phyloP scores from a whole-genome alignment of 2,113 vertebrate genomes.

The Paracanthobrama guichenoti region DNA sequence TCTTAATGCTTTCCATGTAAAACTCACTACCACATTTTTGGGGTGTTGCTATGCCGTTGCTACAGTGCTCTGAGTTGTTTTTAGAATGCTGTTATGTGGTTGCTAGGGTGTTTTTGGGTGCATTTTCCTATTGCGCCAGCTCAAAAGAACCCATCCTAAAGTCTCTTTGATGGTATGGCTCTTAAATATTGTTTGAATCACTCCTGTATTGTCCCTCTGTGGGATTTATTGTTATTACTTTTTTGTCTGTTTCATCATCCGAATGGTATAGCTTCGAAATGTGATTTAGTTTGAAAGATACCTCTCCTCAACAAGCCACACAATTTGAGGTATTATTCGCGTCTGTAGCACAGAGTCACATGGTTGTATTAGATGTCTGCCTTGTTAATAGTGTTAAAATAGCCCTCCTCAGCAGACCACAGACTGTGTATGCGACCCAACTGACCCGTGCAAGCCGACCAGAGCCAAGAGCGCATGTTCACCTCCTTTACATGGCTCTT shows the following conservation, averaged over 20 bases:
- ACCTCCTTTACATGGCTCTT: slow-evolving; percentile 61
- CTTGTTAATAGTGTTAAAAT: slow-evolving; percentile 40
- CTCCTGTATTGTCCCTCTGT: not conserved
- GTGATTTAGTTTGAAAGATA: not conserved
- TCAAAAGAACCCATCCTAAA: not conserved
- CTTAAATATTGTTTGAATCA: not conserved
- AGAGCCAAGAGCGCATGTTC: slow-evolving; percentile 52
- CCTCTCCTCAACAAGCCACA: not conserved
- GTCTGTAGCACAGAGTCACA: not conserved
- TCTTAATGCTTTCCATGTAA: too few relatives aligned
- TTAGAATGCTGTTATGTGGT: not conserved
- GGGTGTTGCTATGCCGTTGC: too few relatives aligned
- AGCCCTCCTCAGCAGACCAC: slow-evolving; percentile 30
- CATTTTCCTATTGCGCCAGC: not conserved
- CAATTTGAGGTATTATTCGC: not conserved
- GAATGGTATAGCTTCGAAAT: not conserved
- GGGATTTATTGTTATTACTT: too few relatives aligned
- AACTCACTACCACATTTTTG: too few relatives aligned
- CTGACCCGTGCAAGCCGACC: slow-evolving; percentile 49
- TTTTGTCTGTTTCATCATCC: not conserved
- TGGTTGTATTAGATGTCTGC: not conserved
- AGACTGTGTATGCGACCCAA: slow-evolving; percentile 41
- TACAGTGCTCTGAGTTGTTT: too few relatives aligned
- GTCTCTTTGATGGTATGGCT: not conserved
- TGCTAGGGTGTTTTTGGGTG: not conserved